Conservation (phyloP, 2,797 vertebrate species). For the Hemitrygon akajei region DNA sequence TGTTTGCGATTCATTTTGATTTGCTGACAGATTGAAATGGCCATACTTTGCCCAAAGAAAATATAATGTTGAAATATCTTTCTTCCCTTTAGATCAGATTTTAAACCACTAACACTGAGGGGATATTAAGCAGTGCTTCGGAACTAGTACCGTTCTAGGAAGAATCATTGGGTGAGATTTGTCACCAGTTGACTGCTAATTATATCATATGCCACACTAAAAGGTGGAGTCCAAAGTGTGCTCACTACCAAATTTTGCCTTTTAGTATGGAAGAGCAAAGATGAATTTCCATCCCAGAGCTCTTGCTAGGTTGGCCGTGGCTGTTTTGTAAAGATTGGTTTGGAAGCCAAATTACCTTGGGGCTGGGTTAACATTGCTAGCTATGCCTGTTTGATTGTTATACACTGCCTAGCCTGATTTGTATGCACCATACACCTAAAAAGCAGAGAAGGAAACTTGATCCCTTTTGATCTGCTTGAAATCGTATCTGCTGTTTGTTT, state of each 20-base stretch:
- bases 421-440: neutral
- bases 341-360: neutral
- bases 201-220: no score
- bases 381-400: neutral
- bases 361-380: neutral
- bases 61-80: neutral
- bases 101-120: neutral
- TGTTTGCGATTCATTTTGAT: neutral
- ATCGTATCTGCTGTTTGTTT: neutral
- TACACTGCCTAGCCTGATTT: neutral
- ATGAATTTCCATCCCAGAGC: neutral
- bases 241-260: no score
- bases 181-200: no score
- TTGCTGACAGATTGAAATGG: neutral
- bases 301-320: neutral
- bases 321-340: neutral
- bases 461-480: neutral
- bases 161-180: no score
- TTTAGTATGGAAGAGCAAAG: no score
- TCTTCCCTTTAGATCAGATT: neutral
- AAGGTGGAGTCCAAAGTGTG: no score
- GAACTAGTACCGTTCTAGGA: neutral
- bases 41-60: neutral
- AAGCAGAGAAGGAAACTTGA: neutral
- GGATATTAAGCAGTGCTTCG: neutral